These are phyloP conservation scores for Alouatta caraya DNA, from an alignment of 2,797 vertebrate species.

Conservation along the genomic window DNA sequence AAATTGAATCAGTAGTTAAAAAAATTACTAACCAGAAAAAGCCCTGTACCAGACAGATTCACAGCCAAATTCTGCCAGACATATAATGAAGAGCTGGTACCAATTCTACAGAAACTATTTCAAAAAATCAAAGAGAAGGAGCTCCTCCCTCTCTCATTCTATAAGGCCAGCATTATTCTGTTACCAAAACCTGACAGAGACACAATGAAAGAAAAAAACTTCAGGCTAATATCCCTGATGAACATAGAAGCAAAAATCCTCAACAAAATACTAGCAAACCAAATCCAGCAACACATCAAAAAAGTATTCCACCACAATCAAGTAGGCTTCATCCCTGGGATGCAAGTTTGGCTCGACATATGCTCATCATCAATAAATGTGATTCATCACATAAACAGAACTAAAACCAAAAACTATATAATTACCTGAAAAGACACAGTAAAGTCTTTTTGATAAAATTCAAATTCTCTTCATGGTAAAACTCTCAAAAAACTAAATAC, in stretches of 20 bases:
- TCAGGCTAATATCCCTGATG: neutral
- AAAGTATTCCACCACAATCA: neutral
- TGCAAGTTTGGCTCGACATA: neutral
- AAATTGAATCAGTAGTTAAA: neutral
- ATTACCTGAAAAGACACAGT: neutral
- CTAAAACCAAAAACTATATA: neutral
- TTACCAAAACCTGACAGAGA: neutral
- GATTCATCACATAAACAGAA: neutral
- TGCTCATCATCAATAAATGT: neutral
- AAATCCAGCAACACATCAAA: neutral
- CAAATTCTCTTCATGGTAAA: neutral
- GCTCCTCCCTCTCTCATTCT: neutral
- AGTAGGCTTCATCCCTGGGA: neutral
- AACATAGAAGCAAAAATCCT: neutral
- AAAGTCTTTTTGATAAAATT: neutral
- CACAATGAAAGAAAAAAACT: neutral
- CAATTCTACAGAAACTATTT: neutral
- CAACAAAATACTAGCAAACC: neutral
- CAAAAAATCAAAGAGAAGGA: neutral
- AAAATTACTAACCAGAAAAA: neutral
- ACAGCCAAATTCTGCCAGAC: neutral
- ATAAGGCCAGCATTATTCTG: neutral
- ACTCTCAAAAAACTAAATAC: neutral
- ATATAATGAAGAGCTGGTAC: neutral
- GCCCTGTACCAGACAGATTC: neutral